These are phyloP conservation scores for Cylas formicarius DNA, from an alignment of 1,140 invertebrate species.

Conservation along the genomic window DNA sequence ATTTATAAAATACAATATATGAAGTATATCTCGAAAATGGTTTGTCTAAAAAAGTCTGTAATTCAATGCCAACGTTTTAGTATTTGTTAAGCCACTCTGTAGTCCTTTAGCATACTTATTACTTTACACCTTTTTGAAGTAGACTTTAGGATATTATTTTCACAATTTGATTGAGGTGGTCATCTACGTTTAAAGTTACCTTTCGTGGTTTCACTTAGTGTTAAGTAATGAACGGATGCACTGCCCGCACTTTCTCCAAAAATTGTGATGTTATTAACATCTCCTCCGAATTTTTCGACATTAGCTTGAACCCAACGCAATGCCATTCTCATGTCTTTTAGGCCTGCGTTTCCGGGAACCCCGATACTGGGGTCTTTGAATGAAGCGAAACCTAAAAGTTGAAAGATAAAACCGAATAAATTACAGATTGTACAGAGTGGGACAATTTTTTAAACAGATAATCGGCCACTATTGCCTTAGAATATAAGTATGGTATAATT, in stretches of 20 bases:
- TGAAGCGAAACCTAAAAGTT: conserved; percentile 24
- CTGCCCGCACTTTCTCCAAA: conserved; percentile 48
- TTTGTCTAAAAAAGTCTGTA: too few species aligned
- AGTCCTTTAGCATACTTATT: too few species aligned
- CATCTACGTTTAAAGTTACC: conserved; percentile 17
- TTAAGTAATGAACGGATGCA: conserved; percentile 27
- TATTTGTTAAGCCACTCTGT: too few species aligned
- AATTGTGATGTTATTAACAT: conserved; percentile 39
- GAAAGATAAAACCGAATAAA: background rate
- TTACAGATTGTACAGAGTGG: background rate
- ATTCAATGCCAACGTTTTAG: too few species aligned
- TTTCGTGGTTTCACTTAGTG: conserved; percentile 24
- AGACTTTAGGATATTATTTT: too few species aligned
- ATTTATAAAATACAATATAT: too few species aligned
- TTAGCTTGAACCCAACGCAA: conserved; percentile 51
- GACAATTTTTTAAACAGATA: too few species aligned
- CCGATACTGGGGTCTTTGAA: conserved; percentile 39
- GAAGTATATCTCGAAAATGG: too few species aligned
- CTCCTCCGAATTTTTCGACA: conserved; percentile 45
- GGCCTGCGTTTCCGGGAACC: conserved; percentile 52
- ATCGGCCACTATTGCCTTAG: too few species aligned
- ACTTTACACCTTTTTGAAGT: too few species aligned
- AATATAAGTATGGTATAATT: too few species aligned
- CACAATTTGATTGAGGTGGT: too few species aligned
- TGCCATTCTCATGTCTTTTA: conserved; percentile 52